Conservation (phyloP, 2,888 invertebrate species). For the Bhutanitis thaidina region DNA sequence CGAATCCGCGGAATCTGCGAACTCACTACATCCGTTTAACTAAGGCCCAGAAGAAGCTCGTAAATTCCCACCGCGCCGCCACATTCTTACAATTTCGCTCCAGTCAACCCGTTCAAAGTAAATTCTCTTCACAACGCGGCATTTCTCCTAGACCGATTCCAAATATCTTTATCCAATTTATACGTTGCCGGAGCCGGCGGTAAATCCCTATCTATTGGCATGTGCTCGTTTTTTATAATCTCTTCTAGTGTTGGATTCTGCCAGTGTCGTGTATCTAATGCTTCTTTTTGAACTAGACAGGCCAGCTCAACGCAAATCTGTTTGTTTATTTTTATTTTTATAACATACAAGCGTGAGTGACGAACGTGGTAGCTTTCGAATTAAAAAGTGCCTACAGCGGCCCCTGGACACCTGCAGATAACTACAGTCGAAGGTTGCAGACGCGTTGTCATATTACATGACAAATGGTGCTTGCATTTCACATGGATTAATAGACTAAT, state of each 20-base stretch:
- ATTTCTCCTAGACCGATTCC: constrained; percentile 39
- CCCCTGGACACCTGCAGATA: no score
- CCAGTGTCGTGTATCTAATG: neutral
- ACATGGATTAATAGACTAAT: no score
- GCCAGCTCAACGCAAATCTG: no score
- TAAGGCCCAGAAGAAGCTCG: constrained; percentile 9
- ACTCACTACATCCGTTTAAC: constrained; percentile 3
- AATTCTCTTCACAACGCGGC: constrained; percentile 35
- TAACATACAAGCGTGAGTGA: no score
- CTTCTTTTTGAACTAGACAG: no score
- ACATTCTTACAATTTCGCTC: constrained; percentile 33
- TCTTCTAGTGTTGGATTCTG: neutral
- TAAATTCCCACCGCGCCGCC: constrained; percentile 15
- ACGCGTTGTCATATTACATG: no score
- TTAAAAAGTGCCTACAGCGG: no score
- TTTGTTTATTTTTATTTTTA: no score
- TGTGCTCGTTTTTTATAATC: constrained; percentile 17
- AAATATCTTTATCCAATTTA: constrained; percentile 64
- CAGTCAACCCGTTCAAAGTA: constrained; percentile 31
- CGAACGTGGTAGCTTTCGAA: no score
- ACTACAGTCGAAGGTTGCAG: no score
- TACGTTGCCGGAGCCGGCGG: constrained; percentile 36
- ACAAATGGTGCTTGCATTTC: no score
- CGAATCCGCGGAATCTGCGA: constrained; percentile 3
- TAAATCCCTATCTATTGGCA: constrained; percentile 49